Percentiles rank a stretch among this genome's conserved stretches.
phyloP scores from a whole-genome alignment of 2,797 vertebrate species.

The Yasuhikotakia modesta region DNA sequence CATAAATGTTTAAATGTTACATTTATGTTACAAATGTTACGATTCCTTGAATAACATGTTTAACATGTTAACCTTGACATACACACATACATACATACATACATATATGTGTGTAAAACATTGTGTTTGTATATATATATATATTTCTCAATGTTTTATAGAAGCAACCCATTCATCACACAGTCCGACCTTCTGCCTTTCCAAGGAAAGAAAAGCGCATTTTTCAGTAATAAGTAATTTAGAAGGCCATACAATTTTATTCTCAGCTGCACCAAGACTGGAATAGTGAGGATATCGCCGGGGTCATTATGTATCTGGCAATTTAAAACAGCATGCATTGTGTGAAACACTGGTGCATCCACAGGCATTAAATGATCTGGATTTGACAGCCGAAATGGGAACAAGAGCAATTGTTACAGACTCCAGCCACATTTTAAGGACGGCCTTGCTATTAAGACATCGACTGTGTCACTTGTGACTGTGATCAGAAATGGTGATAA shows the following conservation, averaged over 20 bases:
- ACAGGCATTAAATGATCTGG: not conserved
- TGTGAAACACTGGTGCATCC: not conserved
- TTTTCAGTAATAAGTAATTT: constrained; percentile 26
- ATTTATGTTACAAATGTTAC: not conserved
- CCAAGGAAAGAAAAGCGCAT: not conserved
- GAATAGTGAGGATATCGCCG: constrained; percentile 16
- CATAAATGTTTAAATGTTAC: not conserved
- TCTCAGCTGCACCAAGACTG: constrained; percentile 13
- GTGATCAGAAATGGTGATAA: constrained; percentile 24
- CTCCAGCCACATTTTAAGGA: not conserved
- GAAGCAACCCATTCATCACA: not conserved
- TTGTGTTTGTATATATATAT: no score
- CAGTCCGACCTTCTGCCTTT: not conserved
- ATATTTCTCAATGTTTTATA: not conserved
- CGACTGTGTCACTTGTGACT: not conserved
- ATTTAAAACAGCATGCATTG: not conserved
- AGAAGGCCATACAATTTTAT: constrained; percentile 27
- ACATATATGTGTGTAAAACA: no score
- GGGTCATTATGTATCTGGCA: constrained; percentile 34
- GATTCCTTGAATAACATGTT: not conserved
- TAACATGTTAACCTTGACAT: constrained; percentile 14
- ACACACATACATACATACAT: no score
- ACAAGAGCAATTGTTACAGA: not conserved
- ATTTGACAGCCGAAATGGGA: constrained; percentile 19
- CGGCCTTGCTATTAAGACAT: not conserved